Evolutionary conservation across 1,140 invertebrate genomes (phyloP), one percentile per base, ranked within the genome.

Genomic region (Platyscapa corneri): DNA sequence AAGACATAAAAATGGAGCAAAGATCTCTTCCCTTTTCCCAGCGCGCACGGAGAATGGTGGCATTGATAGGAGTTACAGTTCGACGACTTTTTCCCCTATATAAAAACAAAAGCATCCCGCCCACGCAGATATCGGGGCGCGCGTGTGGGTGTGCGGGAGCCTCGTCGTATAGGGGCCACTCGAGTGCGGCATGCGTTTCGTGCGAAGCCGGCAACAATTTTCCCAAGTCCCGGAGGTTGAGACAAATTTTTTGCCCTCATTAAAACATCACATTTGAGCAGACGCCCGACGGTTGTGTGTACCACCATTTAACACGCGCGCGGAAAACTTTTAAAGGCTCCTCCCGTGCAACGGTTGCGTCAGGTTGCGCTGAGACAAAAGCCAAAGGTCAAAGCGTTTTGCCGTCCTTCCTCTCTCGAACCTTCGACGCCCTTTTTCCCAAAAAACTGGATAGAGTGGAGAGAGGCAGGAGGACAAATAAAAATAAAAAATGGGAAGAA

Each of bases 211-310:
- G 3, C 3, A 37, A 23, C 3, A 37, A 37, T 72, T 39, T 72
- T n/a, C 16, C 32, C 67, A 39, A 67, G 49, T 53, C 18, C 49
- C 8, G n/a, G n/a, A 18, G 49, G 49, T 10, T 49, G 56, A 77
- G 42, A 56, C 27, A 46, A 56, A 77, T 77, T 34, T 56, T 77
- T 34, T 39, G 39, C 70, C 32, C 82, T 83, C 82, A 76, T 83
- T 83, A 83, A 83, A 83, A 83, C 53, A 83, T 83, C 65, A 76
- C 53, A 82, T 74, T 60, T 75, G 3, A 83, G 49, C 20, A 46
- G 81, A 76, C 65, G 39, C 53, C 46, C 32, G 42, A 0, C 75
- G 16, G 0, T 27, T 20, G 32, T 72, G 32, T 20, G 72, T 72
- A 72, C 39, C 18, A 42, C 12, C 23, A 49, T 64, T 42, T 34